Evolutionary conservation across 2,797 vertebrate species (phyloP).

Genomic region (Xenentodon cancila): DNA sequence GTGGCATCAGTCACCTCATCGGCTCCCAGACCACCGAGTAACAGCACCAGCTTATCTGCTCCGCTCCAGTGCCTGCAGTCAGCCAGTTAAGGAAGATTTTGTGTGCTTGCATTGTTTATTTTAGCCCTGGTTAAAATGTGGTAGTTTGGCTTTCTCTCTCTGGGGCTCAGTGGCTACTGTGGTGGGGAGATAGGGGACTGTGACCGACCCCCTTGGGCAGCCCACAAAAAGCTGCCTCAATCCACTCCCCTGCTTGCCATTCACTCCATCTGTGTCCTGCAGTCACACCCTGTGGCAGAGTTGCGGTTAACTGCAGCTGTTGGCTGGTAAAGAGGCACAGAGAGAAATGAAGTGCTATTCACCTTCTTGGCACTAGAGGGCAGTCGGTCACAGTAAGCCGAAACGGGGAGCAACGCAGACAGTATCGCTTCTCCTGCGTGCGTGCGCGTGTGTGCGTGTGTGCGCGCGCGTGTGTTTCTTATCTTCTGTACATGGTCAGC

Average conservation of each 20-base stretch:
- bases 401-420: background rate
- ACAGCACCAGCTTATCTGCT: slow-evolving; percentile 60
- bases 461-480: slow-evolving; percentile 38
- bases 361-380: slow-evolving; percentile 67
- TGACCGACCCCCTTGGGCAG: slow-evolving; percentile 73
- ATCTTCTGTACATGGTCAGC: slow-evolving; percentile 67
- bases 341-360: slow-evolving; percentile 30
- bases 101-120: slow-evolving; percentile 78
- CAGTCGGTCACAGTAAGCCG: slow-evolving; percentile 57
- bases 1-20: slow-evolving; percentile 45
- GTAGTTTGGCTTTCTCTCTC: slow-evolving; percentile 75
- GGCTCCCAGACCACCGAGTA: slow-evolving; percentile 56
- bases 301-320: slow-evolving; percentile 73
- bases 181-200: slow-evolving; percentile 74
- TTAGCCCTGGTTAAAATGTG: slow-evolving; percentile 78
- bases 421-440: no score
- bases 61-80: slow-evolving; percentile 63
- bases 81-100: slow-evolving; percentile 73
- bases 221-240: slow-evolving; percentile 66
- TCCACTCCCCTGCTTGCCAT: slow-evolving; percentile 52
- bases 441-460: background rate
- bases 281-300: slow-evolving; percentile 74
- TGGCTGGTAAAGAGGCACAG: slow-evolving; percentile 67
- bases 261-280: slow-evolving; percentile 68
- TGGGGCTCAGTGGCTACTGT: slow-evolving; percentile 75